These are phyloP conservation scores for Mus pahari DNA, from an alignment of 2,113 vertebrate species.

Conservation along the genomic window DNA sequence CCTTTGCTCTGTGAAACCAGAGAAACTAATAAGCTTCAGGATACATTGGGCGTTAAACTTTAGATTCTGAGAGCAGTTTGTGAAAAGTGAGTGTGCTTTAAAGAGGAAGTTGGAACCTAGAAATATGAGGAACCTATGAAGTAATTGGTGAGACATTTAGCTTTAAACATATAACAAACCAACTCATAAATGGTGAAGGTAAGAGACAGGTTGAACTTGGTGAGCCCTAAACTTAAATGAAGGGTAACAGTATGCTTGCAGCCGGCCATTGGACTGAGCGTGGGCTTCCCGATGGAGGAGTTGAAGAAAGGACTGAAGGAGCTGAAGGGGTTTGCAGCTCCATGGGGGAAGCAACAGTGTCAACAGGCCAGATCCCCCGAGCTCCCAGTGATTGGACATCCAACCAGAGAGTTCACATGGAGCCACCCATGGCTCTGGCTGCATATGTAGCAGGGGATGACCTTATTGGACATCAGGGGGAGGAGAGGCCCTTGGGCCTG, in stretches of 20 bases:
- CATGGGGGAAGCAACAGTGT: no score
- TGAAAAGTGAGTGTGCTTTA: not conserved
- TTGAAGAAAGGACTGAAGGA: no score
- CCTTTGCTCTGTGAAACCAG: not conserved
- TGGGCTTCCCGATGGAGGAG: no score
- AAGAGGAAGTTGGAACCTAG: not conserved
- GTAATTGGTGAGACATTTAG: not conserved
- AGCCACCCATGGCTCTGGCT: no score
- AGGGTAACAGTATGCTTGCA: not conserved
- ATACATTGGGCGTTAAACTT: not conserved
- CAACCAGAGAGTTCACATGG: no score
- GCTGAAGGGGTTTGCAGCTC: no score
- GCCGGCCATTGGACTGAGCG: no score
- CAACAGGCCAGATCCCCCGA: no score
- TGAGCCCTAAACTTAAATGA: not conserved
- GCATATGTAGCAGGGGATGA: no score
- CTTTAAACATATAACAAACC: not conserved
- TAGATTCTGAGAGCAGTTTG: not conserved
- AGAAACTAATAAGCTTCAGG: not conserved
- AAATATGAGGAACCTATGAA: not conserved
- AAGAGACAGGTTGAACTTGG: constrained; percentile 16
- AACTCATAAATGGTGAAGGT: not conserved
- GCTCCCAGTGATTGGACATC: no score
- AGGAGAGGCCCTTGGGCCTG: no score
- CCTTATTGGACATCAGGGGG: no score